Base-by-base conservation (phyloP, 2,113 vertebrate genomes). In the Cynopterus brachyotis region DNA sequence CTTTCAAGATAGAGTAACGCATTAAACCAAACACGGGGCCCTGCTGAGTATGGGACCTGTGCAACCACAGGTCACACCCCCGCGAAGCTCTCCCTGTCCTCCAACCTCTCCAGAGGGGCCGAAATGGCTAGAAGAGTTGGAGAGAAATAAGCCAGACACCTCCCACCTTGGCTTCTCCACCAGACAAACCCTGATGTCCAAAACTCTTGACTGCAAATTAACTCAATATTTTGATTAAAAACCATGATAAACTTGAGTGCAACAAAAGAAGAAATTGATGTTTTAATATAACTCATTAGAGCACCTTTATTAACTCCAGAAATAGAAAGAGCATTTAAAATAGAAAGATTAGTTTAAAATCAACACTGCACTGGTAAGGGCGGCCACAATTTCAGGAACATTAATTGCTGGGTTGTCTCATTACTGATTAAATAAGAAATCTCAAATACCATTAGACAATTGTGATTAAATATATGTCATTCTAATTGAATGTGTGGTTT, bases 381-480 rank as follows among this genome's bases (percentile, higher is more conserved):
- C 79, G 70, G 91, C 53, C 0, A 0, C 6, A 35, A 96, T 95
- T 84, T 91, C 96, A 87, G 85, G 81, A 95, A 97, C 97, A 98
- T 96, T 98, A 97, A 98, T 98, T 98, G 96, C 85, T 89, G 92
- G 97, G 94, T 97, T 70, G 59, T 83, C 96, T 96, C 97, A 97
- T 97, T 98, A 97, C 97, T 97, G 97, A 97, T 98, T 97, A 98
- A 98, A 97, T 94, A 97, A 98, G 90, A 98, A 97, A 98, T 96
- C 94, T 88, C 97, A 96, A 96, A 97, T 96, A 70, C 96, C 88
- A 79, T 95, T 92, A 98, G 94, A 96, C 96, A 96, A 90, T 92
- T 81, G 92, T 93, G 90, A 97, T 97, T 97, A 98, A 98, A 95
- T 92, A 85, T 0, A 12, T 89, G 64, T 91, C 80, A 60, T 82